Percentiles rank a stretch among this genome's conserved stretches.
These are phyloP conservation scores for Zaprionus tsacasi DNA, from an alignment of 1,140 invertebrate species.

Conservation along the genomic window DNA sequence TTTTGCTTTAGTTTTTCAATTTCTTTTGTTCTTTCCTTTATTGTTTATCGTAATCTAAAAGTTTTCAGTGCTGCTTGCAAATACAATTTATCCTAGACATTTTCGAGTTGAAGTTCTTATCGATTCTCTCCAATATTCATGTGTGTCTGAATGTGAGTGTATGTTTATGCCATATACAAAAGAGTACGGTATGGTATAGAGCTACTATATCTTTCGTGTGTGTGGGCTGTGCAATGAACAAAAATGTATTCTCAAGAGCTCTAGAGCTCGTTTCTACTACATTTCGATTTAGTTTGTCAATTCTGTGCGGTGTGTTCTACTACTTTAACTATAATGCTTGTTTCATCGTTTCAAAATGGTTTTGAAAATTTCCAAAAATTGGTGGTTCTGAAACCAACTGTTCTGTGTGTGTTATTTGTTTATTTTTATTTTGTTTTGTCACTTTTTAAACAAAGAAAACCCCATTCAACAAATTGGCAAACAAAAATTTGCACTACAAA, in stretches of 20 bases:
- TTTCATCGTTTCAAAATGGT: constrained; percentile 23
- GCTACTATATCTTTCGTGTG: constrained; percentile 22
- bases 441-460: constrained; percentile 54
- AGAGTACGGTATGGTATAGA: constrained; percentile 17
- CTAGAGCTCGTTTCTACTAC: constrained; percentile 35
- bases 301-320: constrained; percentile 32
- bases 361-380: constrained; percentile 76
- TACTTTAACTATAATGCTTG: constrained; percentile 20
- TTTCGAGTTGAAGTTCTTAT: constrained; percentile 20
- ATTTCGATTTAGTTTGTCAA: constrained; percentile 28
- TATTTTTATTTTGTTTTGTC: neutral
- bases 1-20: constrained; percentile 16
- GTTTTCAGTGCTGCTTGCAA: constrained; percentile 67
- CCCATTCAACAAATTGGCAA: constrained; percentile 46
- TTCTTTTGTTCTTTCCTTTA: constrained; percentile 38
- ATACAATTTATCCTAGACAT: constrained; percentile 42
- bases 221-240: constrained; percentile 38
- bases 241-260: constrained; percentile 21
- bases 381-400: constrained; percentile 80
- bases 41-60: constrained; percentile 56
- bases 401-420: constrained; percentile 48
- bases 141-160: constrained; percentile 12
- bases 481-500: constrained; percentile 82
- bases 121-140: constrained; percentile 10
- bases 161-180: constrained; percentile 21